Base-by-base conservation (phyloP, 2,797 vertebrate species). In the Myioborus melanocephalus region DNA sequence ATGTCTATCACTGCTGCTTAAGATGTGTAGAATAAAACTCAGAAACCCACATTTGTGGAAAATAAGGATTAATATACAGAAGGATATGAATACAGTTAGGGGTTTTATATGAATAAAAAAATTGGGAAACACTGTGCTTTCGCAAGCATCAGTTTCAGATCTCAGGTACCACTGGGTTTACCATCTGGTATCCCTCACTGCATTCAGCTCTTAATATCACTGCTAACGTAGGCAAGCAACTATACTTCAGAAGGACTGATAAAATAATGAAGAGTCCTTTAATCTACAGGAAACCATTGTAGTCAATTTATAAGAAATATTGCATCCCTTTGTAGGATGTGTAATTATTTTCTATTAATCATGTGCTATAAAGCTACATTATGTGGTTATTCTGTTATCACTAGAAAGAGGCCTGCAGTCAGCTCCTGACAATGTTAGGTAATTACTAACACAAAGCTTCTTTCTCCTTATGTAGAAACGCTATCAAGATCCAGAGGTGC, bases 291-390 rank as follows among this genome's bases (percentile, higher is more conserved):
- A 98, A 98, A 98, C 97, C 97, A 98, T 98, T 98, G 97, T 96
- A 98, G 98, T 98, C 98, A 98, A 98, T 98, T 98, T 98, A 98
- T 97, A 98, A 98, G 98, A 98, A 98, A 98, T 98, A 98, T 98
- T 98, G 97, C 98, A 97, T 98, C 98, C 98, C 98, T 98, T 98
- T 98, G 98, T 98, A 98, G 97, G 97, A 98, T 94, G 81, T 98
- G 98, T 98, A 98, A 98, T 98, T 98, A 98, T 98, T 98, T 98
- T 98, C 98, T 98, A 98, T 98, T 98, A 98, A 98, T 98, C 98
- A 98, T 98, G 97, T 94, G 93, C 97, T 98, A 97, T 98, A 98
- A 98, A 98, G 98, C 97, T 97, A 97, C 98, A 98, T 98, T 98
- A 98, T 98, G 97, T 83, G 96, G 97, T 98, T 98, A 98, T 98